phyloP scores from a whole-genome alignment of 1,140 invertebrate species.

The Rhagoletis pomonella region DNA sequence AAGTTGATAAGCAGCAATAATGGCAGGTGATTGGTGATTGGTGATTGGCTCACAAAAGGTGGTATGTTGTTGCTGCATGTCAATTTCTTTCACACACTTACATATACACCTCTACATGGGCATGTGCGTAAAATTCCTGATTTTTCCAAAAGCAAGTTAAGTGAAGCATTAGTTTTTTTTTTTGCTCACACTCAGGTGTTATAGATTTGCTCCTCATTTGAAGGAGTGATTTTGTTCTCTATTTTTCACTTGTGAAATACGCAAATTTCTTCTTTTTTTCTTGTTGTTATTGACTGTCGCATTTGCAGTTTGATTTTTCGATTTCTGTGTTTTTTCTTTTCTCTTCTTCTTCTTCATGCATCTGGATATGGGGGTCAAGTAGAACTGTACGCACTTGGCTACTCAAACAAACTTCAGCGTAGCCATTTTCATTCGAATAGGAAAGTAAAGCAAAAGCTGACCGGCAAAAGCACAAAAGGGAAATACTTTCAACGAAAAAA shows the following conservation, averaged over 20 bases:
- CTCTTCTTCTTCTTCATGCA: not conserved
- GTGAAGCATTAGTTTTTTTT: not conserved
- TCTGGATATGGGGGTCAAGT: not conserved
- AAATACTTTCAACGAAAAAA: not conserved
- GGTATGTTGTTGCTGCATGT: not conserved
- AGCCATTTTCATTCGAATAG: not conserved
- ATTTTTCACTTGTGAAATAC: not conserved
- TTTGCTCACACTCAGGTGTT: not conserved
- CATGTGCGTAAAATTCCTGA: not conserved
- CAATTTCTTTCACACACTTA: not conserved
- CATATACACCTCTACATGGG: not conserved
- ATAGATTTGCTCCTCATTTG: slow-evolving; percentile 16
- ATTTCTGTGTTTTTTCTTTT: not conserved
- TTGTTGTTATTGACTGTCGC: not conserved
- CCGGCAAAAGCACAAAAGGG: not conserved
- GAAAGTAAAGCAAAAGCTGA: not conserved
- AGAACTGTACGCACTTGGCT: not conserved
- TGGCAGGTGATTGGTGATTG: slow-evolving; percentile 23
- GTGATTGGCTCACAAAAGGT: slow-evolving; percentile 9
- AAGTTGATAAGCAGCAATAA: slow-evolving; percentile 25
- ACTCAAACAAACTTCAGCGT: slow-evolving; percentile 40
- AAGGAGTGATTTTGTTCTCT: not conserved
- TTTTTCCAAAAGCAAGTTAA: not conserved
- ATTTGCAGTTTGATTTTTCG: not conserved
- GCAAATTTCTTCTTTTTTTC: not conserved